phyloP scores from a whole-genome alignment of 2,888 invertebrate species.

The Xestobium rufovillosum region DNA sequence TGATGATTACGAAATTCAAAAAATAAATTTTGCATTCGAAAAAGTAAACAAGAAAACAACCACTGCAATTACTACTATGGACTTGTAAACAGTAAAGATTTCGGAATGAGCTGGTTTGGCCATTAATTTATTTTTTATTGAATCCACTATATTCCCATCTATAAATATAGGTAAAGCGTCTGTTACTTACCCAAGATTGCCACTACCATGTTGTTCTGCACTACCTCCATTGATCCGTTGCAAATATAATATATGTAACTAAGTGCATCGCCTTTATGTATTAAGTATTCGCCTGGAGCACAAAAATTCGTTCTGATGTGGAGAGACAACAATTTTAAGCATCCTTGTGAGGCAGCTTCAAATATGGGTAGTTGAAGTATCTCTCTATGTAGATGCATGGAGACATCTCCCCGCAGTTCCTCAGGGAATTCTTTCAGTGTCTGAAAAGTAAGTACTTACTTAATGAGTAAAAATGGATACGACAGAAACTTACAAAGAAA shows the following conservation, averaged over 20 bases:
- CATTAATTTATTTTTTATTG: no score
- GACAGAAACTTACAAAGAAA: slow-evolving; percentile 23
- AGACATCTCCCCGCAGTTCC: slow-evolving; percentile 90
- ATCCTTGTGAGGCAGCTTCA: slow-evolving; percentile 90
- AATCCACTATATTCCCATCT: no score
- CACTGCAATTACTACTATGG: no score
- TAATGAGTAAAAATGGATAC: no score
- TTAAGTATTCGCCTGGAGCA: slow-evolving; percentile 90
- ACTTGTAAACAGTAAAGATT: no score
- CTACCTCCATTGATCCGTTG: slow-evolving; percentile 96
- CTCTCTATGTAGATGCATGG: slow-evolving; percentile 91
- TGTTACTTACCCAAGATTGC: slow-evolving; percentile 80
- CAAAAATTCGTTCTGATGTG: slow-evolving; percentile 93
- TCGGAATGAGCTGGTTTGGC: no score
- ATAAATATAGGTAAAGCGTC: no score
- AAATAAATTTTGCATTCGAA: no score
- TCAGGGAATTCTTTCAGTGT: slow-evolving; percentile 94
- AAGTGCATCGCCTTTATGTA: slow-evolving; percentile 90
- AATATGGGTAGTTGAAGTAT: slow-evolving; percentile 91
- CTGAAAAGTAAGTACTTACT: slow-evolving; percentile 48
- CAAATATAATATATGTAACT: slow-evolving; percentile 92
- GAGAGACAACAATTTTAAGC: slow-evolving; percentile 82
- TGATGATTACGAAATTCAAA: no score
- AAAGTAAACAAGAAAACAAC: no score
- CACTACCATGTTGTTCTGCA: slow-evolving; percentile 93